phyloP scores from a whole-genome alignment of 1,140 invertebrate species.

The Drosophila lowei region DNA sequence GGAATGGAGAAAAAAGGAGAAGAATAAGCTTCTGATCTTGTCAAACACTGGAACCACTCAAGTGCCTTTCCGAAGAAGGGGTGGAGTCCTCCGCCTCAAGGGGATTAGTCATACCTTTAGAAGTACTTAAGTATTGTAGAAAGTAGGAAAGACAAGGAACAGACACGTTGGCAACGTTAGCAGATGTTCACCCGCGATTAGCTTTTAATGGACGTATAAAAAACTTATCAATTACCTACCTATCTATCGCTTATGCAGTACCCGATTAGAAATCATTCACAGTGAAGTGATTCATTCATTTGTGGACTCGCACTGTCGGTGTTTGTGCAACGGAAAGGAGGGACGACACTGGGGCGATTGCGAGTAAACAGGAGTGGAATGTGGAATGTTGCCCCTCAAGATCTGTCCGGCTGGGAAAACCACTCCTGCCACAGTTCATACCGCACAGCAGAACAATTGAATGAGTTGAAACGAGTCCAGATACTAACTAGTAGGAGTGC shows the following conservation, averaged over 20 bases:
- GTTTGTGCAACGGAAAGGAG: slow-evolving; percentile 18
- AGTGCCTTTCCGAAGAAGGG: background rate
- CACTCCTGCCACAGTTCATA: no score
- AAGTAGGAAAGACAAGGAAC: slow-evolving; percentile 7
- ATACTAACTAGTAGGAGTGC: background rate
- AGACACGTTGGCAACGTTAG: slow-evolving; percentile 19
- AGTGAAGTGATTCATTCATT: no score
- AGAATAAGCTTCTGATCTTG: background rate
- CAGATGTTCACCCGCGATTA: slow-evolving; percentile 1
- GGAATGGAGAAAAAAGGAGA: background rate
- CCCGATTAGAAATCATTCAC: no score
- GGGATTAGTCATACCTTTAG: slow-evolving; percentile 17
- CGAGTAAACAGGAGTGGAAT: slow-evolving; percentile 12
- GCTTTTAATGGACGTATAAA: no score
- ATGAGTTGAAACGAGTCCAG: slow-evolving; percentile 16
- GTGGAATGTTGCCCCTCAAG: background rate
- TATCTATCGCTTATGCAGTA: no score
- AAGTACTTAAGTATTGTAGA: background rate
- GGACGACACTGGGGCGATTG: background rate
- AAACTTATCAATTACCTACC: background rate
- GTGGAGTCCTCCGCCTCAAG: background rate
- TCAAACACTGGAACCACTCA: slow-evolving; percentile 6
- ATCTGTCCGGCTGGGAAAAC: slow-evolving; percentile 19
- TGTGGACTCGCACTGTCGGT: slow-evolving; percentile 3
- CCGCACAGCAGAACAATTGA: background rate